Base-by-base conservation (phyloP, 2,113 vertebrate genomes). In the Xenotilapia flavipinnis region DNA sequence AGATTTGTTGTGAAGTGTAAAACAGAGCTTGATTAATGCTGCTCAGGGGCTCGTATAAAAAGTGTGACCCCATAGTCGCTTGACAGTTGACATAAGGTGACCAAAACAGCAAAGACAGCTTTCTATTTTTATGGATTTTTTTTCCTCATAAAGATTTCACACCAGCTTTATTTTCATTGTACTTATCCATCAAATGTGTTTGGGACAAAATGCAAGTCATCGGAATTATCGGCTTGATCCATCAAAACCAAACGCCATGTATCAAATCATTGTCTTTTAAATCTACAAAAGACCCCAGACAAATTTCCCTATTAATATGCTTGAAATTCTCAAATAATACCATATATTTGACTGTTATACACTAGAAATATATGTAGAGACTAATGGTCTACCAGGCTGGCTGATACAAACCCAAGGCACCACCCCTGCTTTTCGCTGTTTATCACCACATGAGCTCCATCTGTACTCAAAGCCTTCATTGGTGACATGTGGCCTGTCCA, bases 371-470 rank as follows among this genome's bases (percentile, higher is more conserved):
- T 60, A 51, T 49, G 11, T 14, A 73, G 54, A 80, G 11, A 2
- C 23, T 3, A 31, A 2, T 49, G 81, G 42, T 36, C 65, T 68
- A 47, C 33, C 70, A 87, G 9, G 56, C 58, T 62, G 80, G 80
- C 86, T 82, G 49, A 33, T 8, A 83, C 73, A 84, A 60, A 83
- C 81, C 65, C 53, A 17, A 56, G 73, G 26, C 75, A 85, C 73
- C 85, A 87, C 58, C 86, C 53, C 33, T 70, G 53, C 47, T 88
- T 91, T 86, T 79, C 82, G 62, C 82, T 92, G 92, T 93, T 94
- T 83, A 91, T 86, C 90, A 2, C 94, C 54, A 84, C 91, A 91
- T 89, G 92, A 94, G 90, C 86, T 94, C 94, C 92, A 93, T 94
- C 93, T 94, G 94, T 68, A 91, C 73, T 92, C 91, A 93, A 89